Base-by-base conservation (phyloP, 2,888 invertebrate genomes). In the Caenorhabditis sinica region DNA sequence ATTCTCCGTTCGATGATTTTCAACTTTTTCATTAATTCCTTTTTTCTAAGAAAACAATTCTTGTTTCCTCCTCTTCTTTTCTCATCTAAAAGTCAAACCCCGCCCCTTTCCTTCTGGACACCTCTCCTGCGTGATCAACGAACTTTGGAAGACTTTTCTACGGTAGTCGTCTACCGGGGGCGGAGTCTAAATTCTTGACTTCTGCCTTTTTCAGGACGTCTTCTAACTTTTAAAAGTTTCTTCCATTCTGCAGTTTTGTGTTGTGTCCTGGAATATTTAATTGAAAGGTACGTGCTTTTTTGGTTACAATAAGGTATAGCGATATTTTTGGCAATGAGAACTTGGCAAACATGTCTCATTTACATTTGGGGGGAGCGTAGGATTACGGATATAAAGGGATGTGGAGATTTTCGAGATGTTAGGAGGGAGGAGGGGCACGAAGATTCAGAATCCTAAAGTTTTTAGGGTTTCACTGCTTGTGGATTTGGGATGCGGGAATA, bases 101-200 rank as follows among this genome's bases (percentile, higher is more conserved):
- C 58, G 65, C 76, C 66, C 66, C 17, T 40, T 51, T 53, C 45
- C 15, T 61, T 68, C 30, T 30, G 36, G 56, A 40, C 75, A n/a
- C 68, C 28, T 69, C 25, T 17, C 15, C 25, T 23, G 0, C 25
- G 51, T 79, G 79, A 45, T 65, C 79, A 30, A 45, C 58, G 72
- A 80, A 72, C 72, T 72, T 71, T 71, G n/a, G n/a, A n/a, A 17
- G 17, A 53, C 53, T 17, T 40, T 63, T 66, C 80, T 72, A 80
- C 80, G 80, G 80, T 80, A 80, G 80, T 33, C 8, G 33, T 80
- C 80, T 80, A 33, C 66, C 9, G 36, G 72, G 40, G 80, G 80
- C 80, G 80, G 80, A 23, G 72, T 45, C 23, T 66, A 53, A 51
- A 9, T 56, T 60, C 33, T 53, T 20, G 43, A 65, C 45, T 65